A percentile compares a stretch with the other conserved stretches of the same genome.
These are phyloP conservation scores for Gambusia yucatana DNA, from an alignment of 2,797 vertebrate species.

Conservation along the genomic window DNA sequence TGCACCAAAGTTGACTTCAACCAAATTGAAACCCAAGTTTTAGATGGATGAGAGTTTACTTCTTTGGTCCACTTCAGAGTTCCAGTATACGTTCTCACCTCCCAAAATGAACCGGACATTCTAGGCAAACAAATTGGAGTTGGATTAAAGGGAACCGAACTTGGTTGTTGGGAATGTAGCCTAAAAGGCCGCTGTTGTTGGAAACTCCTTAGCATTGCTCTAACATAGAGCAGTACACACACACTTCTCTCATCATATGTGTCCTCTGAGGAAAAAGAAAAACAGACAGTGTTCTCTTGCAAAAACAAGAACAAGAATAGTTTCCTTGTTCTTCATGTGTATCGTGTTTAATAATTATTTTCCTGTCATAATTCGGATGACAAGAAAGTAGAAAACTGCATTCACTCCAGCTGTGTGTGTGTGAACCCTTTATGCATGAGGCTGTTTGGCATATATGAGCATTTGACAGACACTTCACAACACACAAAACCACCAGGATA, in stretches of 20 bases:
- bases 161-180: no score
- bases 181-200: neutral
- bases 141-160: no score
- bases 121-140: no score
- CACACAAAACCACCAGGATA: slow-evolving; percentile 20
- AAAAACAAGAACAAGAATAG: neutral
- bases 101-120: no score
- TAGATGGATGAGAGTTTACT: no score
- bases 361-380: neutral
- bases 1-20: no score
- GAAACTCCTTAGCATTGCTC: neutral
- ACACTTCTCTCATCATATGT: neutral
- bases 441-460: slow-evolving; percentile 31
- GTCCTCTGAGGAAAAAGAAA: neutral
- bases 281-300: neutral
- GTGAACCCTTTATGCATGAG: neutral
- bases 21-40: no score
- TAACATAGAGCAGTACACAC: neutral
- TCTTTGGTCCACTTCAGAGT: no score
- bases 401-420: neutral
- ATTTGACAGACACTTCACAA: slow-evolving; percentile 9
- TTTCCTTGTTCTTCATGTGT: neutral
- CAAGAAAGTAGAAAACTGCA: neutral
- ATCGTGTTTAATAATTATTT: neutral
- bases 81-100: no score